A percentile compares a stretch with the other conserved stretches of the same genome.
Evolutionary conservation across 2,797 vertebrate genomes (phyloP).

Genomic region (Gymnothorax javanicus): DNA sequence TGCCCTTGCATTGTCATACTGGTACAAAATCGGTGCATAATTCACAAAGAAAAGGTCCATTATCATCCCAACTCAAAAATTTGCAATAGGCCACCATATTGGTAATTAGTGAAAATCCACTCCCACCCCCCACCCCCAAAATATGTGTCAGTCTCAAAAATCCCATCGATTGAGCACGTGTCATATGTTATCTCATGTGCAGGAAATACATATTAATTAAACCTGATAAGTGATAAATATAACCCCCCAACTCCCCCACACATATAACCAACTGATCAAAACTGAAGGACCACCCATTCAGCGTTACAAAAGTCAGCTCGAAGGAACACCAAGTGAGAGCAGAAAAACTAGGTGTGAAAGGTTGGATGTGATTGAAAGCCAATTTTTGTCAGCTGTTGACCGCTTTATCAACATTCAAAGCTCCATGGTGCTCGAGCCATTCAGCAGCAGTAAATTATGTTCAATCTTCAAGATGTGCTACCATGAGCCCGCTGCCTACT

Average conservation of each 20-base stretch:
- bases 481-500: neutral
- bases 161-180: too few species aligned
- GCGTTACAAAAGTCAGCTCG: neutral
- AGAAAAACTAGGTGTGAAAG: neutral
- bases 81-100: too few species aligned
- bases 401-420: constrained; percentile 11
- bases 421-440: constrained; percentile 20
- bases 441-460: constrained; percentile 30
- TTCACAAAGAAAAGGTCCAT: too few species aligned
- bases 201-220: neutral
- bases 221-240: neutral
- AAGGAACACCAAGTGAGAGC: neutral
- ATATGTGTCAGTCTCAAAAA: too few species aligned
- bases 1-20: too few species aligned
- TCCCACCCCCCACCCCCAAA: too few species aligned
- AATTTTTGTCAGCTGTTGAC: neutral
- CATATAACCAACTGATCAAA: neutral
- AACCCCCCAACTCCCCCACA: neutral
- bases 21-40: too few species aligned
- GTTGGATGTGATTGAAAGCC: neutral
- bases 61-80: too few species aligned
- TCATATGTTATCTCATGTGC: neutral
- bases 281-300: neutral
- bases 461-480: constrained; percentile 12
- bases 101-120: too few species aligned